A percentile compares a stretch with the other conserved stretches of the same genome.
Conservation (phyloP, 2,888 invertebrate species). For the Physocephala rufipes region DNA sequence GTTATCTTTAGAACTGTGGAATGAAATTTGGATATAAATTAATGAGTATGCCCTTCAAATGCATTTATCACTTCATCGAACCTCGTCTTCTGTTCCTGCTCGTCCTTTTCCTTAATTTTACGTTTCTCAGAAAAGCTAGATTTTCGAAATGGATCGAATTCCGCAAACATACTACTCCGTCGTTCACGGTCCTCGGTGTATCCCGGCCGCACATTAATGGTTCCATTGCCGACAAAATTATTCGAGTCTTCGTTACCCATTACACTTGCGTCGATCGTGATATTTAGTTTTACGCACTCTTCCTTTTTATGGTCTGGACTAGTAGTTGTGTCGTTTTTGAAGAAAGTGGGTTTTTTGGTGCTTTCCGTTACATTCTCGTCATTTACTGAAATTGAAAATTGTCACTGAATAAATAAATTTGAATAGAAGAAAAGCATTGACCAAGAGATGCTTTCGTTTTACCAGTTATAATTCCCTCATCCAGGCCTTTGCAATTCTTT, state of each 20-base stretch:
- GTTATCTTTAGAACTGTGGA: not conserved
- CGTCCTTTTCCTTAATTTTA: constrained; percentile 18
- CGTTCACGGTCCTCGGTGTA: constrained; percentile 40
- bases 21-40: not conserved
- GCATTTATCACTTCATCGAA: not conserved
- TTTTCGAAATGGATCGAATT: not conserved
- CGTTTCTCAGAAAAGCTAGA: not conserved
- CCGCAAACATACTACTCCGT: constrained; percentile 29
- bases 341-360: not conserved
- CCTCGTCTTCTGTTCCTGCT: constrained; percentile 12
- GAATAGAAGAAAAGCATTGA: not conserved
- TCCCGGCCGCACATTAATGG: constrained; percentile 50
- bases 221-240: constrained; percentile 54
- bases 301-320: constrained; percentile 24
- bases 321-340: not conserved
- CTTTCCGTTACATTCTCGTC: constrained; percentile 3
- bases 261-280: constrained; percentile 58
- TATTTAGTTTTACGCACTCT: constrained; percentile 54
- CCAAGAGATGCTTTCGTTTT: not conserved
- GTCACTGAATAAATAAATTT: constrained; percentile 21
- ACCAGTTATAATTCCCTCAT: not conserved
- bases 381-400: not conserved
- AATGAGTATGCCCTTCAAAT: not conserved
- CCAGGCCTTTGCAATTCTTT: constrained; percentile 34
- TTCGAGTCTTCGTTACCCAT: constrained; percentile 52